Conservation (phyloP, 1,140 invertebrate genomes). For the Proales similis region DNA sequence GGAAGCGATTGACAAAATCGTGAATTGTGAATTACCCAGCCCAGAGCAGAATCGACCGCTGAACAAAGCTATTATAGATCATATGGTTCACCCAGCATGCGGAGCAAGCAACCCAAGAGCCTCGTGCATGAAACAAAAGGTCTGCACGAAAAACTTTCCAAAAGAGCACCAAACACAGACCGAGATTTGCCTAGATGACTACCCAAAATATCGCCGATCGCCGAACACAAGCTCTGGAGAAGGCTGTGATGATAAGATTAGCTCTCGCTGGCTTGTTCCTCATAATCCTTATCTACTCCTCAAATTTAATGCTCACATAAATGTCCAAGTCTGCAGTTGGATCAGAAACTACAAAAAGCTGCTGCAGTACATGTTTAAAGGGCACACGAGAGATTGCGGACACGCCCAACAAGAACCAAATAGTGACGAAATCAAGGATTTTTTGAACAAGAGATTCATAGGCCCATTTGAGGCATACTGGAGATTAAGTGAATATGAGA, state of each 20-base stretch:
- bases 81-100: constrained; percentile 43
- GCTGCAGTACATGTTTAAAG: constrained; percentile 49
- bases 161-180: constrained; percentile 39
- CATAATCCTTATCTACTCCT: constrained; percentile 38
- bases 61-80: constrained; percentile 37
- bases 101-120: constrained; percentile 39
- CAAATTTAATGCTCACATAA: constrained; percentile 40
- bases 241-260: neutral
- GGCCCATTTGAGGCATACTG: constrained; percentile 27
- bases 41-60: constrained; percentile 29
- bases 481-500: constrained; percentile 8
- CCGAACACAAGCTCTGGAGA: neutral
- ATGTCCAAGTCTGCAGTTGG: constrained; percentile 40
- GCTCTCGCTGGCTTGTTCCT: constrained; percentile 38
- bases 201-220: constrained; percentile 34
- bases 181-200: constrained; percentile 36
- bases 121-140: constrained; percentile 42
- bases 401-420: constrained; percentile 9
- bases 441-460: constrained; percentile 39
- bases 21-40: constrained; percentile 39
- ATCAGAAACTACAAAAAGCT: constrained; percentile 42
- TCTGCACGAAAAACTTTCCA: constrained; percentile 41
- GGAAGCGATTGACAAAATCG: constrained; percentile 25
- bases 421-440: constrained; percentile 38
- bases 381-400: constrained; percentile 40